Evolutionary conservation across 1,140 invertebrate genomes (phyloP).

Genomic region (silkworm (Bombyx mori)): DNA sequence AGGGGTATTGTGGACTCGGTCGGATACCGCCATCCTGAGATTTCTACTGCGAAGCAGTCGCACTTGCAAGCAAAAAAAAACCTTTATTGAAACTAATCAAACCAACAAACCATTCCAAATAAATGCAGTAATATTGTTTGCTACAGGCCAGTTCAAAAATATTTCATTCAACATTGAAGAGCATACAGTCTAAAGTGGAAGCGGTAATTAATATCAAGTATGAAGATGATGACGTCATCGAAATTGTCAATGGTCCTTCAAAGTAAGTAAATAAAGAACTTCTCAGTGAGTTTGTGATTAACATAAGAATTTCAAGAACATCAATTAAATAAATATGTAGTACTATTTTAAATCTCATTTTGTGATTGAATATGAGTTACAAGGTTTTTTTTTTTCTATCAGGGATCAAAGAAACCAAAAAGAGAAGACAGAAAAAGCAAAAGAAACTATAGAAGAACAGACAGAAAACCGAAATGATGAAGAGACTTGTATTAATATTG

Average conservation of each 20-base stretch:
- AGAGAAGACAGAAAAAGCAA: conserved; percentile 1
- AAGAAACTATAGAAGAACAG: neutral
- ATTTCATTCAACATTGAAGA: conserved; percentile 61
- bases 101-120: too few species aligned
- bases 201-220: conserved; percentile 65
- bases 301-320: neutral
- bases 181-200: conserved; percentile 58
- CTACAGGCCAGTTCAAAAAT: conserved; percentile 61
- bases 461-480: too few species aligned
- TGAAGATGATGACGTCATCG: conserved; percentile 62
- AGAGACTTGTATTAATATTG: too few species aligned
- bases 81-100: too few species aligned
- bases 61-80: too few species aligned
- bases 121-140: conserved; percentile 10
- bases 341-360: neutral
- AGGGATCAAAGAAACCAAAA: conserved; percentile 1
- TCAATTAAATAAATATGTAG: neutral
- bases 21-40: too few species aligned
- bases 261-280: conserved; percentile 34
- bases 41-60: too few species aligned
- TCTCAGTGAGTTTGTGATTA: neutral
- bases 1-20: too few species aligned
- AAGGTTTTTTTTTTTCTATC: conserved; percentile 4
- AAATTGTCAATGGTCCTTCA: conserved; percentile 52
- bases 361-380: neutral